Conservation (phyloP, 2,888 invertebrate species). For the Idaea dimidiata region DNA sequence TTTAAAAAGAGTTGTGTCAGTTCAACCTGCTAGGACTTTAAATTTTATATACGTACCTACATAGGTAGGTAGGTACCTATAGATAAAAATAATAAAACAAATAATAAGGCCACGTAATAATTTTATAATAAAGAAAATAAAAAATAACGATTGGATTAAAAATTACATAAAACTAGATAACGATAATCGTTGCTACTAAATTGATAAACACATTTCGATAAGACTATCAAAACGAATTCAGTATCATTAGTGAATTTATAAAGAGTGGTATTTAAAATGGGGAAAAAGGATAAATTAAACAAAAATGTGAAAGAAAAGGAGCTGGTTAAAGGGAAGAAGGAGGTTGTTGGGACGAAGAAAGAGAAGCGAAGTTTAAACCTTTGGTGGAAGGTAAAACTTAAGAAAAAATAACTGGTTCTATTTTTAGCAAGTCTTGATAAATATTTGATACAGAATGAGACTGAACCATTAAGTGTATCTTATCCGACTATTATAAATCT, state of each 20-base stretch:
- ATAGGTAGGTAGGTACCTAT: too few species aligned
- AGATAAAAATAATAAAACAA: too few species aligned
- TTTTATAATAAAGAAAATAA: background rate
- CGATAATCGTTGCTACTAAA: background rate
- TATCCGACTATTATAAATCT: too few species aligned
- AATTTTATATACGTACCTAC: too few species aligned
- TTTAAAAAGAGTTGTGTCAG: too few species aligned
- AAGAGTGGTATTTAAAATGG: slow-evolving; percentile 11
- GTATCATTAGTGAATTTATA: slow-evolving; percentile 9
- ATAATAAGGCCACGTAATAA: background rate
- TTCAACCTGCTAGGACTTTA: too few species aligned
- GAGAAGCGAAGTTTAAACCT: background rate
- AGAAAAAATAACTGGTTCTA: too few species aligned
- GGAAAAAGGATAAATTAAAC: slow-evolving; percentile 11
- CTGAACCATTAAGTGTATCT: too few species aligned
- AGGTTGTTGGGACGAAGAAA: background rate
- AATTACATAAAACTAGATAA: slow-evolving; percentile 27
- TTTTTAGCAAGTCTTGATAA: too few species aligned
- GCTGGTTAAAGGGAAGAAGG: slow-evolving; percentile 4
- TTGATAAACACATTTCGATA: slow-evolving; percentile 14
- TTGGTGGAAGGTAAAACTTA: background rate
- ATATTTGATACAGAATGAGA: too few species aligned
- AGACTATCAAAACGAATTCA: slow-evolving; percentile 13
- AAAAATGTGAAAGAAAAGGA: slow-evolving; percentile 7
- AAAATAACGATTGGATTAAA: slow-evolving; percentile 20